phyloP scores from a whole-genome alignment of 2,113 vertebrate genomes.

The Pyxicephalus adspersus region DNA sequence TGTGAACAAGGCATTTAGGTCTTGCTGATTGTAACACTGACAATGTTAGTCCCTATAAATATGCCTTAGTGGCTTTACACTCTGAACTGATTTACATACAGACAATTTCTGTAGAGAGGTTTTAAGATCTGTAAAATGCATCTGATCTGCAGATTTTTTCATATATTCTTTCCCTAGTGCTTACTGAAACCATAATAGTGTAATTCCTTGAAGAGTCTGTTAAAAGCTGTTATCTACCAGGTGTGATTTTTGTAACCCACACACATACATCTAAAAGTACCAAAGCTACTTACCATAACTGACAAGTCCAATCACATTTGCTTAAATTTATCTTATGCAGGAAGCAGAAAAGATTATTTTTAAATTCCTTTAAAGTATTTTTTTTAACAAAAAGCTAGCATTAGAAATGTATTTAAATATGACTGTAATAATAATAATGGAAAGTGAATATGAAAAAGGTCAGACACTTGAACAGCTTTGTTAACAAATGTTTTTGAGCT shows the following conservation, averaged over 20 bases:
- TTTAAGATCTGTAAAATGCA: background rate
- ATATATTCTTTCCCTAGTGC: background rate
- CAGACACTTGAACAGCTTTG: too few relatives aligned
- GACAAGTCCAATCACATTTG: slow-evolving; percentile 37
- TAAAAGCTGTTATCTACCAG: slow-evolving; percentile 13
- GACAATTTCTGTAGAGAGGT: background rate
- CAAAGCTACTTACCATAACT: background rate
- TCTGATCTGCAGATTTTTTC: slow-evolving; percentile 7
- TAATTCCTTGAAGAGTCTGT: slow-evolving; percentile 23
- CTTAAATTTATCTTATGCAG: background rate
- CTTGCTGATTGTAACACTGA: slow-evolving; percentile 51
- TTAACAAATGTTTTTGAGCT: too few relatives aligned
- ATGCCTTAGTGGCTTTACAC: background rate
- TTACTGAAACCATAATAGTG: slow-evolving; percentile 9
- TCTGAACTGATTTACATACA: slow-evolving; percentile 37
- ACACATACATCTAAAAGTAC: slow-evolving; percentile 8
- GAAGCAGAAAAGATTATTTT: background rate
- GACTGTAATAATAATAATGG: too few relatives aligned
- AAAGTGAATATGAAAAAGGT: too few relatives aligned
- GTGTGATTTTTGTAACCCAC: slow-evolving; percentile 12
- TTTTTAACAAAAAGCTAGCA: too few relatives aligned
- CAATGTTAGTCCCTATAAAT: slow-evolving; percentile 27
- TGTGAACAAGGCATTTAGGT: slow-evolving; percentile 53
- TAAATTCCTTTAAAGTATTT: too few relatives aligned
- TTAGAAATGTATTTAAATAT: too few relatives aligned